phyloP scores from a whole-genome alignment of 2,888 invertebrate species.

The Synergus gifuensis region DNA sequence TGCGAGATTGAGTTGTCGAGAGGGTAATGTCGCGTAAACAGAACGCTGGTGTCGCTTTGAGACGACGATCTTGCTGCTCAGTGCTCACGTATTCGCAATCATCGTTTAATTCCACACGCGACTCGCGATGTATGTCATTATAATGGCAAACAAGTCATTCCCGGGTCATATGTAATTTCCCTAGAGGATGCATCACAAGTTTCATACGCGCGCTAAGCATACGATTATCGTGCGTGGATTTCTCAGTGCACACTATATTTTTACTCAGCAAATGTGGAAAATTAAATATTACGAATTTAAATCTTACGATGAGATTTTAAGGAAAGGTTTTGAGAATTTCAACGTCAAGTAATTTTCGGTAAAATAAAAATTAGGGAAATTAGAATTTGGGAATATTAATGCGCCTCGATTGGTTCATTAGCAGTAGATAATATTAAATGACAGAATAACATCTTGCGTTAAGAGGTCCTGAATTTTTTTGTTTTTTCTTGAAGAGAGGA shows the following conservation, averaged over 20 bases:
- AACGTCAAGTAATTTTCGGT: no score
- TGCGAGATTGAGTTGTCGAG: background rate
- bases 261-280: background rate
- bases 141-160: slow-evolving; percentile 43
- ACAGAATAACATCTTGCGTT: slow-evolving; percentile 21
- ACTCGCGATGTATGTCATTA: slow-evolving; percentile 21
- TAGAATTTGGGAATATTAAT: background rate
- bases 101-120: slow-evolving; percentile 39
- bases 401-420: background rate
- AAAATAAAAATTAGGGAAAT: no score
- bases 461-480: slow-evolving; percentile 5
- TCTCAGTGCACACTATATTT: background rate
- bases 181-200: slow-evolving; percentile 43
- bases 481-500: background rate
- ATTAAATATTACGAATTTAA: background rate
- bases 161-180: slow-evolving; percentile 50
- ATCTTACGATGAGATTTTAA: no score
- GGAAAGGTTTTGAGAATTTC: no score
- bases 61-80: background rate
- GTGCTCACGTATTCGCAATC: slow-evolving; percentile 14
- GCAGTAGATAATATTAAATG: slow-evolving; percentile 4
- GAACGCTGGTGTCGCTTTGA: background rate
- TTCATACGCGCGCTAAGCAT: slow-evolving; percentile 10
- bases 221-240: background rate
- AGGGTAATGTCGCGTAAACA: slow-evolving; percentile 1